Percentiles rank a stretch among this genome's conserved stretches.
Evolutionary conservation across 1,140 invertebrate species (phyloP).

Genomic region (Argopecten irradians): DNA sequence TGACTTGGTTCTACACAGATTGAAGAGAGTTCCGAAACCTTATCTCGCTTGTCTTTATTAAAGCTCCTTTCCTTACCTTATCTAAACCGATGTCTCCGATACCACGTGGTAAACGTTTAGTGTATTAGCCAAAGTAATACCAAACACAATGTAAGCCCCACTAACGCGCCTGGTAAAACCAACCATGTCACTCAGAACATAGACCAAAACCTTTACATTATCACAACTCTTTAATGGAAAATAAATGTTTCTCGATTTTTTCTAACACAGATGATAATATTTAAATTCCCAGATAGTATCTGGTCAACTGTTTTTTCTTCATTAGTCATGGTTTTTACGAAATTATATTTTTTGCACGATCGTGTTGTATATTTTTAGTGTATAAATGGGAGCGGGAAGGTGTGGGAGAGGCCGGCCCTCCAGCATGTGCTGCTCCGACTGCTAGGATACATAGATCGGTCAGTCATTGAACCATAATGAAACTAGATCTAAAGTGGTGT

Average conservation of each 20-base stretch:
- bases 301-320: neutral
- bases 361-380: neutral
- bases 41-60: conserved; percentile 8
- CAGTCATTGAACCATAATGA: conserved; percentile 22
- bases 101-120: neutral
- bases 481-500: conserved; percentile 26
- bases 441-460: neutral
- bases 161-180: conserved; percentile 7
- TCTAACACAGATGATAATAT: conserved; percentile 9
- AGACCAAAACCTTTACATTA: neutral
- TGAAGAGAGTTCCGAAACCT: neutral
- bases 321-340: neutral
- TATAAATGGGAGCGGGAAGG: neutral
- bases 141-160: conserved; percentile 9
- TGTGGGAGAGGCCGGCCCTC: conserved; percentile 10
- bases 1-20: neutral
- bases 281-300: neutral
- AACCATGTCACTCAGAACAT: neutral
- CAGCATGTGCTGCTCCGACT: neutral
- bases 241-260: conserved; percentile 4
- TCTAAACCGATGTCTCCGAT: conserved; percentile 1
- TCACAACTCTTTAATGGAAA: neutral
- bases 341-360: neutral
- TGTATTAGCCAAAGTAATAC: conserved; percentile 22
- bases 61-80: conserved; percentile 21